Base-by-base conservation (phyloP, 53 echinoderm and acorn worm genomes). In the Echinometra lucunter region DNA sequence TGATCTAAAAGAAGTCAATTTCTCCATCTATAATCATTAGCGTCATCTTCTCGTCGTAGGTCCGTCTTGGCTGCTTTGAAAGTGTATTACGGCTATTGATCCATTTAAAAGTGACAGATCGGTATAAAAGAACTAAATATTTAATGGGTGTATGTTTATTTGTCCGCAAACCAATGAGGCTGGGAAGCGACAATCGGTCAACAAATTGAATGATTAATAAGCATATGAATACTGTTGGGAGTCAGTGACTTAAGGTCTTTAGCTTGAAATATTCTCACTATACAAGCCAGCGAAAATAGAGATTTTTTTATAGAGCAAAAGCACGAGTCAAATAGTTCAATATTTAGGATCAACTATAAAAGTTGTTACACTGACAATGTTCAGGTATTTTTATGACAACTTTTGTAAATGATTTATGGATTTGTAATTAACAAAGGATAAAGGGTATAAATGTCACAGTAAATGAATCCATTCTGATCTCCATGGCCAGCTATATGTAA, bases 121-220 rank as follows among this genome's bases (percentile, higher is more conserved):
- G 44, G 69, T 63, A 69, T 60, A 45, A 47, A 58, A 49, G 70
- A 45, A n/a, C 42, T 91, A 45, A 91, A 91, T 91, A 91, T 91
- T 91, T 91, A 91, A 91, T 70, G 91, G n/a, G 37, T 91, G 91
- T 91, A 70, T 91, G 91, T 91, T 91, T 91, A 91, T 91, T 91
- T 91, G 91, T 91, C 44, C 91, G 58, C 91, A 44, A 44, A 91
- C 30, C 37, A 34, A 13, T n/a, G 4, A 27, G 58, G 44, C 44
- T 42, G 47, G n/a, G 91, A 42, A 23, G 70, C 44, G 69, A 91
- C 69, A 67, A 91, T 67, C 45, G 91, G 47, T 45, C 91, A 69
- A 69, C 91, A 91, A 70, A 91, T 91, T 91, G 66, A 91, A 91
- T 91, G 91, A 91, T 91, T 91, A 91, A 91, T 91, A 91, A 66